phyloP scores from a whole-genome alignment of 2,113 vertebrate species.

The Fregetta grallaria region DNA sequence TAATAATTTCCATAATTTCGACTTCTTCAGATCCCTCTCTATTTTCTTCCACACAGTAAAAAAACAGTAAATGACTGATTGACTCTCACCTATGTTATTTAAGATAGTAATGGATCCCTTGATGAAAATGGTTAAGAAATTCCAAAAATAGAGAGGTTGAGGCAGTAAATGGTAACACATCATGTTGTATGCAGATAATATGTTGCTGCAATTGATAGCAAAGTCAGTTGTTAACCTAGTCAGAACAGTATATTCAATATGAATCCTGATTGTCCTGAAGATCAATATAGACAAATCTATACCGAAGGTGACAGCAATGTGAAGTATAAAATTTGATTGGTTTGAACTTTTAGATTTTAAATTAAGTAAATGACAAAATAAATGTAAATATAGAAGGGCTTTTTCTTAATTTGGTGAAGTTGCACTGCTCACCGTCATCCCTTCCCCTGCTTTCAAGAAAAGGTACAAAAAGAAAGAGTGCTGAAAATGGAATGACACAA shows the following conservation, averaged over 20 bases:
- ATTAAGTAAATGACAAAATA: neutral
- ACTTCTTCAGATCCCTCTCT: neutral
- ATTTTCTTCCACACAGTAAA: neutral
- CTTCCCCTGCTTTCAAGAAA: neutral
- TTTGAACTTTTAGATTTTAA: neutral
- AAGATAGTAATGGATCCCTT: neutral
- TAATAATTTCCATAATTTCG: neutral
- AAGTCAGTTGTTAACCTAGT: neutral
- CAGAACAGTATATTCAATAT: neutral
- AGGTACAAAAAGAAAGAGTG: accelerated
- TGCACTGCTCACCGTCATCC: neutral
- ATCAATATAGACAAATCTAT: constrained; percentile 1
- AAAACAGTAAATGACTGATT: neutral
- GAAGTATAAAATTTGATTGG: neutral
- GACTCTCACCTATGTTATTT: neutral
- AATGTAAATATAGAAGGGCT: neutral
- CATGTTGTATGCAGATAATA: neutral
- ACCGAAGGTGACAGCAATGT: neutral
- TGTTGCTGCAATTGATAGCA: neutral
- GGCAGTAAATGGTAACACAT: neutral
- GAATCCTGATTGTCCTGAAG: neutral
- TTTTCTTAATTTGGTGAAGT: neutral
- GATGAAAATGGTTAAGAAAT: neutral
- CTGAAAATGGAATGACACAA: neutral
- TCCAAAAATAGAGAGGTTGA: neutral